These are phyloP conservation scores for Lapara coniferarum DNA, from an alignment of 2,888 invertebrate species.

Conservation along the genomic window DNA sequence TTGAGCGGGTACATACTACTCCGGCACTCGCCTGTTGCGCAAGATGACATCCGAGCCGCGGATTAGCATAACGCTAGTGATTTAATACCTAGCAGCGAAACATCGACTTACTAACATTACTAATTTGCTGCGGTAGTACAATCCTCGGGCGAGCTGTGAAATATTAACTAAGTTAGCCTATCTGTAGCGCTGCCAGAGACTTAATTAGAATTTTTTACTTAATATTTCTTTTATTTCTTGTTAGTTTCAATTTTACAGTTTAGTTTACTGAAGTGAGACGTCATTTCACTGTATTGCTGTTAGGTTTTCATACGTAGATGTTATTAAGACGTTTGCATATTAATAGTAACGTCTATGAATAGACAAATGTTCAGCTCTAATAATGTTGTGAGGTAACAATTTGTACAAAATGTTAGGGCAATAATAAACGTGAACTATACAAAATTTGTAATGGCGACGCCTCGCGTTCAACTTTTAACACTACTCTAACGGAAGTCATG, in stretches of 20 bases:
- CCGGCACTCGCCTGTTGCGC: conserved; percentile 77
- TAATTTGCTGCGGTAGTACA: not conserved
- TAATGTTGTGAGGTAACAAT: conserved; percentile 9
- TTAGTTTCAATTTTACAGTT: not conserved
- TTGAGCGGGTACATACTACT: conserved; percentile 69
- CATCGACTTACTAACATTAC: conserved; percentile 34
- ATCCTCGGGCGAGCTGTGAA: not conserved
- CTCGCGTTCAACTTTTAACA: conserved; percentile 40
- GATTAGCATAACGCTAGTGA: conserved; percentile 77
- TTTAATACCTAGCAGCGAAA: conserved; percentile 38
- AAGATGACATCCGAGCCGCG: conserved; percentile 78
- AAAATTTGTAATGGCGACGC: conserved; percentile 30
- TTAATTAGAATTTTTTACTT: not conserved
- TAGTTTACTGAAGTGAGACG: not conserved
- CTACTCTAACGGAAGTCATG: conserved; percentile 56
- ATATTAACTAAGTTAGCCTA: not conserved
- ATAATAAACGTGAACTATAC: conserved; percentile 26
- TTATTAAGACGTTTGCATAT: not conserved
- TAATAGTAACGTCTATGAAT: not conserved
- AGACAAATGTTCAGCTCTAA: not conserved
- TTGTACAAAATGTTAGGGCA: conserved; percentile 23
- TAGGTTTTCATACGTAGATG: not conserved
- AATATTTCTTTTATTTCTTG: not conserved
- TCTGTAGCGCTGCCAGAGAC: not conserved
- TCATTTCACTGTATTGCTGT: not conserved